These are phyloP conservation scores for Campylorhamphus procurvoides DNA, from an alignment of 2,113 vertebrate genomes.

Conservation along the genomic window DNA sequence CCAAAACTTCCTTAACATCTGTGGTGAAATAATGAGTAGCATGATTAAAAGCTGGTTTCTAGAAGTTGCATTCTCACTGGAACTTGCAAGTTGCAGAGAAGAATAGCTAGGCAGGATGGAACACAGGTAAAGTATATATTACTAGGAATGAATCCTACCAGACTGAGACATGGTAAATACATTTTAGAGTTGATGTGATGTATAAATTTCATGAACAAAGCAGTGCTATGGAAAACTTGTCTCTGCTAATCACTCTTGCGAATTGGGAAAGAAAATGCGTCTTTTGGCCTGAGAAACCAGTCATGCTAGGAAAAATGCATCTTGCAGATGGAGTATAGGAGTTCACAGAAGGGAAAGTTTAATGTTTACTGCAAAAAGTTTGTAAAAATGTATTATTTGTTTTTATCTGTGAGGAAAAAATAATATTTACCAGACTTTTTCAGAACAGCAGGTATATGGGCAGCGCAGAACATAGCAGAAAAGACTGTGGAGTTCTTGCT, in stretches of 20 bases:
- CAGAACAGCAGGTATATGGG: not conserved
- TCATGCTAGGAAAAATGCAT: not conserved
- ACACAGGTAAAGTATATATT: not conserved
- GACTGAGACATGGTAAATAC: not conserved
- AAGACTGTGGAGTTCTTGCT: not conserved
- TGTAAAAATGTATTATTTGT: not conserved
- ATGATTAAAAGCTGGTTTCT: not conserved
- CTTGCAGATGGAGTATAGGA: not conserved
- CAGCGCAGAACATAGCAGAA: not conserved
- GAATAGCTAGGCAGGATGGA: not conserved
- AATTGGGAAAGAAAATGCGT: not conserved
- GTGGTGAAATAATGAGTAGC: not conserved
- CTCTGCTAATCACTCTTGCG: not conserved
- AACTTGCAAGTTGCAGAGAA: not conserved
- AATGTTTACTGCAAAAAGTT: not conserved
- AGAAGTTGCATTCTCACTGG: not conserved
- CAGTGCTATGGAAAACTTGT: not conserved
- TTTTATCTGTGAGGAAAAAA: not conserved
- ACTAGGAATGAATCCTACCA: not conserved
- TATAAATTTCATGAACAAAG: not conserved
- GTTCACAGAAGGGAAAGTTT: not conserved
- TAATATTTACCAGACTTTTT: not conserved
- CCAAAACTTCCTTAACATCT: not conserved
- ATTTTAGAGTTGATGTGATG: accelerated
- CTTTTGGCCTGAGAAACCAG: not conserved